Evolutionary conservation across 2,888 invertebrate genomes (phyloP).

Genomic region (Chymomyza fuscimana): DNA sequence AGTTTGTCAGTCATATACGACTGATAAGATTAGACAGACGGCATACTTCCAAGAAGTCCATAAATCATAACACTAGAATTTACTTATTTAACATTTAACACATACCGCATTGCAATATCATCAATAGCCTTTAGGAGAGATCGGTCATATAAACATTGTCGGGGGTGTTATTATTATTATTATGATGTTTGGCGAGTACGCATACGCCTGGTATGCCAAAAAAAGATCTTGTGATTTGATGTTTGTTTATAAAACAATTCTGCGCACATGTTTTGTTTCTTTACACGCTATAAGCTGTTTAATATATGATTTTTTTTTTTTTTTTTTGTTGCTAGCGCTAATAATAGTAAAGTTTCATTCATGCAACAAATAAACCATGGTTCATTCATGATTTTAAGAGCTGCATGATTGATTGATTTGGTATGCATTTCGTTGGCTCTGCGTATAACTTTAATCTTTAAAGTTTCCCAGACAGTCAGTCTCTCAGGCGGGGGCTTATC

Average conservation of each 20-base stretch:
- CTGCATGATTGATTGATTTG: slow-evolving; percentile 6
- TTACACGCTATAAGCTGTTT: background rate
- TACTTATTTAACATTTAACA: background rate
- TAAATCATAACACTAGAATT: background rate
- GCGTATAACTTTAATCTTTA: background rate
- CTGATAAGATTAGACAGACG: slow-evolving; percentile 3
- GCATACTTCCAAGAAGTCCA: background rate
- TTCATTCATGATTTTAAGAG: background rate
- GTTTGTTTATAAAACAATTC: background rate
- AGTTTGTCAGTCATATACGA: background rate
- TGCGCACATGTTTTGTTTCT: background rate
- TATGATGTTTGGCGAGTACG: background rate
- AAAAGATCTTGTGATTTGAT: background rate
- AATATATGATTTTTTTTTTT: background rate
- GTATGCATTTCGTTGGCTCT: background rate
- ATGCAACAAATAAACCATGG: background rate
- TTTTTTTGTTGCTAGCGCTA: background rate
- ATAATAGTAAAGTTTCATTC: background rate
- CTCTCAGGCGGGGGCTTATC: slow-evolving; percentile 13
- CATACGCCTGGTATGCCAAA: background rate
- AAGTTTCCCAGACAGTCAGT: slow-evolving; percentile 9
- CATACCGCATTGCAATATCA: background rate
- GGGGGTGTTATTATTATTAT: background rate
- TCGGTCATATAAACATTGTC: background rate
- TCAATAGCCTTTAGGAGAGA: background rate